These are phyloP conservation scores for Melitaea cinxia DNA, from an alignment of 1,140 invertebrate genomes.

Conservation along the genomic window DNA sequence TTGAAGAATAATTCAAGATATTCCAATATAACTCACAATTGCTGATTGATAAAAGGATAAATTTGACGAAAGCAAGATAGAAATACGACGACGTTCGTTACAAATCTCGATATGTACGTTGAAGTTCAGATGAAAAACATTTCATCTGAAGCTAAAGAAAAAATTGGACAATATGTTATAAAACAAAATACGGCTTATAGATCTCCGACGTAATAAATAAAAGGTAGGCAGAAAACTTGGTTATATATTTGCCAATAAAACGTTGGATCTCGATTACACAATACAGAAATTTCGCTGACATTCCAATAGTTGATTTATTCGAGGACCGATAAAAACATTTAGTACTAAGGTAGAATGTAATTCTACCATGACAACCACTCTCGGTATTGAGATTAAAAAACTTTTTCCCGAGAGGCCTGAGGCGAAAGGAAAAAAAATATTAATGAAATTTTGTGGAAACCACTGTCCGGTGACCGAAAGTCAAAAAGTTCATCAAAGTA, in stretches of 20 bases:
- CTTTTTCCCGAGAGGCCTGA: constrained; percentile 49
- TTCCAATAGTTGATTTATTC: constrained; percentile 58
- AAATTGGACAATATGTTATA: constrained; percentile 13
- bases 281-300: constrained; percentile 39
- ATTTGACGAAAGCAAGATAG: background rate
- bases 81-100: constrained; percentile 1
- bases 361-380: constrained; percentile 54
- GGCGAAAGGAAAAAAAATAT: constrained; percentile 50
- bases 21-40: background rate
- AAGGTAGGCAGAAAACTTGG: constrained; percentile 30
- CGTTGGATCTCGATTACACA: constrained; percentile 33
- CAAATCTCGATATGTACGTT: constrained; percentile 16
- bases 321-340: constrained; percentile 56
- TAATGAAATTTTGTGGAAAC: constrained; percentile 61
- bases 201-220: constrained; percentile 35
- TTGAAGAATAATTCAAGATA: background rate
- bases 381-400: constrained; percentile 72
- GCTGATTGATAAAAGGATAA: background rate
- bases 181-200: constrained; percentile 19
- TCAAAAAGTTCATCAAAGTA: constrained; percentile 58
- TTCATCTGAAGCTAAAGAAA: constrained; percentile 1
- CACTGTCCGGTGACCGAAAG: constrained; percentile 52
- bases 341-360: constrained; percentile 58
- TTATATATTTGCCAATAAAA: constrained; percentile 39
- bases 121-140: constrained; percentile 21